Evolutionary conservation across 2,113 vertebrate species (phyloP).

Genomic region (Psittacula cyanocephala): DNA sequence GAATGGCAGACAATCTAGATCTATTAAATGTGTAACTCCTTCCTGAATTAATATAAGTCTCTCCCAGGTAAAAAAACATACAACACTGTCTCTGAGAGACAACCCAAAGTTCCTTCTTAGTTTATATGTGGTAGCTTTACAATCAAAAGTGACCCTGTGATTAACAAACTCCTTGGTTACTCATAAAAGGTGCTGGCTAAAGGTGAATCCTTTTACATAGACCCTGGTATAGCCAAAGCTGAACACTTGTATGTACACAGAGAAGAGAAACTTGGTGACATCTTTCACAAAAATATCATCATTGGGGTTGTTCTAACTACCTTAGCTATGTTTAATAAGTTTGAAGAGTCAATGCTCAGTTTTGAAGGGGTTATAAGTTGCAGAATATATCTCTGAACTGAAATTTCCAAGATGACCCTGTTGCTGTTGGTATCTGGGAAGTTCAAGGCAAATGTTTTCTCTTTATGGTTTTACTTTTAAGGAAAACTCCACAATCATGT

Average conservation of each 20-base stretch:
- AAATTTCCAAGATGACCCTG: not conserved
- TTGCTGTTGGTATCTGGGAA: not conserved
- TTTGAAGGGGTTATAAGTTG: not conserved
- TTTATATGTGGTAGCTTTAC: not conserved
- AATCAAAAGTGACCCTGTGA: not conserved
- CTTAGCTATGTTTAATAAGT: not conserved
- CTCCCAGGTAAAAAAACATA: not conserved
- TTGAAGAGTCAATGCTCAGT: not conserved
- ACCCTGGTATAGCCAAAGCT: not conserved
- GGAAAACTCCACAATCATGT: not conserved
- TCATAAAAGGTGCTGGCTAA: not conserved
- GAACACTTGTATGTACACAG: rapidly evolving
- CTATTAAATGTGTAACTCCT: not conserved
- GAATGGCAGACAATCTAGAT: not conserved
- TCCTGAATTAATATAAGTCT: not conserved
- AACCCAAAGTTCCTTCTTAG: not conserved
- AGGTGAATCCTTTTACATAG: not conserved
- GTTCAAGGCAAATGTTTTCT: not conserved
- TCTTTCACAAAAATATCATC: not conserved
- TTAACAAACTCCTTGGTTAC: not conserved
- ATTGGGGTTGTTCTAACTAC: not conserved
- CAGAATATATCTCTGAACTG: not conserved
- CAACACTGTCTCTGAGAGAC: not conserved
- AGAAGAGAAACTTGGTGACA: not conserved
- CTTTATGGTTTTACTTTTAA: not conserved